These are phyloP conservation scores for Venustoraphidia nigricollis DNA, from an alignment of 2,888 invertebrate genomes.

Conservation along the genomic window DNA sequence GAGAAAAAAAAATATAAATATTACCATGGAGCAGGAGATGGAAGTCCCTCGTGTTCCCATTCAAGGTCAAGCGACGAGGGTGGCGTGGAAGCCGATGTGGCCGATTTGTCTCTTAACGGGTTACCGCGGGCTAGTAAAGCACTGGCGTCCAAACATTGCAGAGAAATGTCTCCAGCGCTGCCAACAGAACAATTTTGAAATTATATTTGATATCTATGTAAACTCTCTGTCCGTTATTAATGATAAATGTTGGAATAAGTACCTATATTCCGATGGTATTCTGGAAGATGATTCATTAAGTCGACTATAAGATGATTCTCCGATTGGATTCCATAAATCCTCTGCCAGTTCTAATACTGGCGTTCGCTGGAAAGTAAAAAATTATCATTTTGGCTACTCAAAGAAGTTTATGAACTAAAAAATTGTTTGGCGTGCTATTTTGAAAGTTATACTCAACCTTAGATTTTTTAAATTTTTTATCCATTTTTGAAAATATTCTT, in stretches of 20 bases:
- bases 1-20: background rate
- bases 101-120: slow-evolving; percentile 1
- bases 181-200: slow-evolving; percentile 6
- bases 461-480: slow-evolving; percentile 1
- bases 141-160: slow-evolving; percentile 42
- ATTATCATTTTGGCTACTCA: background rate
- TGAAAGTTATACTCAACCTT: slow-evolving; percentile 2
- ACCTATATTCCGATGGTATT: background rate
- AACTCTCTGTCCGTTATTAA: background rate
- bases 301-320: slow-evolving; percentile 23
- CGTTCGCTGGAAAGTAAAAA: slow-evolving; percentile 16
- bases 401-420: background rate
- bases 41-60: slow-evolving; percentile 49
- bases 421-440: background rate
- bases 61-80: slow-evolving; percentile 53
- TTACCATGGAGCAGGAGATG: slow-evolving; percentile 6
- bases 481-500: slow-evolving; percentile 5
- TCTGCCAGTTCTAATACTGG: slow-evolving; percentile 26
- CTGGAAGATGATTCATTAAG: slow-evolving; percentile 23
- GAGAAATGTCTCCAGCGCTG: slow-evolving; percentile 34
- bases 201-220: slow-evolving; percentile 2
- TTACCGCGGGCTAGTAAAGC: slow-evolving; percentile 24
- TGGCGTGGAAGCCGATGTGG: slow-evolving; percentile 33
- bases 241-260: background rate
- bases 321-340: slow-evolving; percentile 22